Evolutionary conservation across 2,113 vertebrate species (phyloP), one percentile per base, ranked within the genome.

Genomic region (Muntiacus reevesi): DNA sequence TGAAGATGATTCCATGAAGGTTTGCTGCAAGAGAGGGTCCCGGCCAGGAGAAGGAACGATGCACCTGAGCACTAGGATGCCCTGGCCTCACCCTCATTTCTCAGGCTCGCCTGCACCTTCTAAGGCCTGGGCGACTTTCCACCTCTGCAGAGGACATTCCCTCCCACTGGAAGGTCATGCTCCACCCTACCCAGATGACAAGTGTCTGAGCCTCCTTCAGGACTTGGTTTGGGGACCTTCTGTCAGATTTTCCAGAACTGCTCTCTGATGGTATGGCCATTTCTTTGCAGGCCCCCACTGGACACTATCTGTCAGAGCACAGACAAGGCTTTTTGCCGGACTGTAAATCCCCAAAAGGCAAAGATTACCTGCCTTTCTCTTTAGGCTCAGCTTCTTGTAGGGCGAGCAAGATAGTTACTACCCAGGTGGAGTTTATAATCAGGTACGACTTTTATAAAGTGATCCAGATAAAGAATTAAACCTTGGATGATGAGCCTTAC

Each of bases 191-290:
- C 36, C 16, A 1, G n/a, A 3, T 11, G 30, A 79, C 50, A 23
- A 28, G 14, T 4, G 7, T 47, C 47, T 71, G 7, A 3, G 30
- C 64, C 62, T 79, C 83, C 71, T 60, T 33, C 25, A 5, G 30
- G 23, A 92, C 6, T 57, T 67, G 78, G 36, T 45, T 60, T 28
- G 45, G 40, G 64, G 17, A 40, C 30, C 76, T 67, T 79, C 45
- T 50, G n/a, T 74, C 74, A 55, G 85, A 14, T 17, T n/a, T 86
- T 59, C 25, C 74, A 81, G 25, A 57, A 16, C 60, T 55, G 30
- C n/a, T 55, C 57, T 93, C 21, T 30, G 33, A 15, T 0, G 2
- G 40, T 0, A 1, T 21, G 33, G 45, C 25, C 71, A 6, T 27
- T 47, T 47, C 40, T 50, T 30, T 71, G 30, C 3, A 19, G 2